Evolutionary conservation across 92 coral and sea anemone species (phyloP), one percentile per base, ranked within the genome.

Genomic region (Porites cylindrica): DNA sequence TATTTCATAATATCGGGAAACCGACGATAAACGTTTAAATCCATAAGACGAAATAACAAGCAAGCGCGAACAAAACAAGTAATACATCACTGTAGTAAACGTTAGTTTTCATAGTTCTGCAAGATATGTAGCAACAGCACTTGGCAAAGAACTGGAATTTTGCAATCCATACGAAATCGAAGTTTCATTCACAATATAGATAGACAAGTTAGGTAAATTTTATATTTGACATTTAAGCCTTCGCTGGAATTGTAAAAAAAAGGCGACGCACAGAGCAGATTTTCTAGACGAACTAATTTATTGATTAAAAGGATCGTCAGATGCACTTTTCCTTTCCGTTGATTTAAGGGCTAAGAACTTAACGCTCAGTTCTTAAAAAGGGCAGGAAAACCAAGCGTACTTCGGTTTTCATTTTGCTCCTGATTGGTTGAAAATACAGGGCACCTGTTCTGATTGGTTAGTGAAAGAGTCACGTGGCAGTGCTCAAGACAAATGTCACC

Each of bases 81-180:
- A 8, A 67, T 17, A 24, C 51, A 23, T 21, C 2, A 24, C 43
- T 21, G 11, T 10, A 10, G 8, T 56, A 10, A 54, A 54, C 16
- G 11, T 56, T 56, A 56, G 61, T 6, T 67, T 24, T 9, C 23
- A 7, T 67, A 20, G 72, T 20, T 24, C 7, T 26, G 13, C n/a
- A 23, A n/a, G 53, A 26, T 59, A 8, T 54, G 59, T 32, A 8
- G 52, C 66, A 23, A 61, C 50, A 52, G 23, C 52, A 14, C 1
- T 51, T 6, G 13, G 24, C 10, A 74, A 8, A 21, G 26, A 75
- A 23, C 11, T 76, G 8, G 20, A 13, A 13, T 20, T 76, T 76
- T 51, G 80, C 67, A 76, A 76, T 38, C 53, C 80, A 60, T 58
- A 76, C 18, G 80, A 23, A 60, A 60, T 58, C 20, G 67, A 76